Conservation (phyloP, 2,888 invertebrate species). For the Patella caerulea region DNA sequence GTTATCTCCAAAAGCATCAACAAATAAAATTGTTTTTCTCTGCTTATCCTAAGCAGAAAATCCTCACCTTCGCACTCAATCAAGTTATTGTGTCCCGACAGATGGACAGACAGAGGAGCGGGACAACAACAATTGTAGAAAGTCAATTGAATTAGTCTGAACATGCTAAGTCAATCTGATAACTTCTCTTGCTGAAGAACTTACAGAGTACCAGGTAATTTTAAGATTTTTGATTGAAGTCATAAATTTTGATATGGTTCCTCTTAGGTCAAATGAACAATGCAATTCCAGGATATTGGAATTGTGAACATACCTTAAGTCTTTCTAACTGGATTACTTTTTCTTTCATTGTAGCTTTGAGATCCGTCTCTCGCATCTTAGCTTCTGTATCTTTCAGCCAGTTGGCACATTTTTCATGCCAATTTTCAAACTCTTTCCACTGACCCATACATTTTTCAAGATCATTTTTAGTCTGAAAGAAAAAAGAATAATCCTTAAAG, state of each 20-base stretch:
- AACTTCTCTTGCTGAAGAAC: too few species aligned
- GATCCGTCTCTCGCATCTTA: constrained; percentile 77
- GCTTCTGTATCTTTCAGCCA: constrained; percentile 93
- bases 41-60: too few species aligned
- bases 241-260: too few species aligned
- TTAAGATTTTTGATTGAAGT: too few species aligned
- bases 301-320: constrained; percentile 44
- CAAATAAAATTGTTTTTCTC: too few species aligned
- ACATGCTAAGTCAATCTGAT: not conserved
- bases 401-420: constrained; percentile 86
- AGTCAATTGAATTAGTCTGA: not conserved
- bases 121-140: not conserved
- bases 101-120: too few species aligned
- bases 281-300: too few species aligned
- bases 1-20: too few species aligned
- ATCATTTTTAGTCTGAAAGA: constrained; percentile 56
- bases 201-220: too few species aligned
- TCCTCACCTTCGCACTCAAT: too few species aligned
- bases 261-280: too few species aligned
- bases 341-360: constrained; percentile 63
- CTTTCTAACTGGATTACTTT: constrained; percentile 62
- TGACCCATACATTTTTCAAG: constrained; percentile 88
- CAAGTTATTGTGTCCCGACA: too few species aligned
- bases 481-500: not conserved
- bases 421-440: constrained; percentile 91